phyloP scores from a whole-genome alignment of 1,140 invertebrate species.

The Drosophila truncata region DNA sequence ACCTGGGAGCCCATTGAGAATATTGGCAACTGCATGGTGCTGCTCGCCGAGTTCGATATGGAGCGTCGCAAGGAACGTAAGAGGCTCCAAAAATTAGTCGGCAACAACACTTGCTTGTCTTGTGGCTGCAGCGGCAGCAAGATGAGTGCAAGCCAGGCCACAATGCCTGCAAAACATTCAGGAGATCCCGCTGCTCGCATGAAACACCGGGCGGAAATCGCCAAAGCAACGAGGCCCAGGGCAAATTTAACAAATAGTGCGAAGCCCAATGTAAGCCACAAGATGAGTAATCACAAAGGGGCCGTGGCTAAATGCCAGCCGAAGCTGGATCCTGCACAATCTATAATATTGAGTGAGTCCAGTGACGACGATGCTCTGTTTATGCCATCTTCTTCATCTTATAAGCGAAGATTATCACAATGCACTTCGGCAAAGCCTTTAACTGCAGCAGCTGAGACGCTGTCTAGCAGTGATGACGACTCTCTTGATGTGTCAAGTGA shows the following conservation, averaged over 20 bases:
- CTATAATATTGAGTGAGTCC: background rate
- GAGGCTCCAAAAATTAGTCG: background rate
- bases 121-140: background rate
- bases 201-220: background rate
- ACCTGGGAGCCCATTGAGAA: conserved; percentile 62
- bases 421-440: too few relatives aligned
- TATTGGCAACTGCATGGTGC: conserved; percentile 24
- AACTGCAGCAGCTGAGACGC: background rate
- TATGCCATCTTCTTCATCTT: background rate
- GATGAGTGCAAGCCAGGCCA: too few relatives aligned
- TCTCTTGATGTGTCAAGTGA: background rate
- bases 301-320: background rate
- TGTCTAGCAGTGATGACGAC: too few relatives aligned
- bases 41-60: conserved; percentile 43
- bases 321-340: background rate
- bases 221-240: background rate
- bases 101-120: too few relatives aligned
- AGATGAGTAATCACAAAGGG: background rate
- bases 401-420: background rate
- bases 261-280: background rate
- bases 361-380: background rate
- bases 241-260: background rate
- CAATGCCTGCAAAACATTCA: background rate
- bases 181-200: background rate
- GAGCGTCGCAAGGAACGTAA: background rate